These are phyloP conservation scores for Neuroscelio doddi DNA, from an alignment of 2,888 invertebrate genomes.

Conservation along the genomic window DNA sequence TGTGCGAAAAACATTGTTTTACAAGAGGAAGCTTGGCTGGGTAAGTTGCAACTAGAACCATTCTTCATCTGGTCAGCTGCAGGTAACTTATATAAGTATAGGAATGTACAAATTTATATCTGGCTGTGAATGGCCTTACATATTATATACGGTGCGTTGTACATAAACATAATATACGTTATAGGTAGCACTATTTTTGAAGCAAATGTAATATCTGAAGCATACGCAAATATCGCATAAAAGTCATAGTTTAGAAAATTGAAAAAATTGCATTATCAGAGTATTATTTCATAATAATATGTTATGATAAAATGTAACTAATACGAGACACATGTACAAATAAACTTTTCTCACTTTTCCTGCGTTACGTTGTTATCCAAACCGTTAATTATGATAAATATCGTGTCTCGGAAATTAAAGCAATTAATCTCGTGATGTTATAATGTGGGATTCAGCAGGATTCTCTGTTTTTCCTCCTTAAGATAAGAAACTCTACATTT, in stretches of 20 bases:
- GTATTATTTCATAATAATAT: too few relatives aligned
- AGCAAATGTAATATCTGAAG: neutral
- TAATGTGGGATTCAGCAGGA: constrained; percentile 41
- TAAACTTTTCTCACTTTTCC: constrained; percentile 2
- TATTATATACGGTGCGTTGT: neutral
- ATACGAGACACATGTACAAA: too few relatives aligned
- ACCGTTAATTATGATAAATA: constrained; percentile 69
- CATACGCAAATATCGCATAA: neutral
- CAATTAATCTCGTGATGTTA: constrained; percentile 65
- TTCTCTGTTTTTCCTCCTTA: constrained; percentile 42
- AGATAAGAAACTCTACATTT: constrained; percentile 50
- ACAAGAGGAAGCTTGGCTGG: constrained; percentile 33
- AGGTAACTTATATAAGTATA: neutral
- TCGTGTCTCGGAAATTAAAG: constrained; percentile 69
- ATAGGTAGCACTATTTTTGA: neutral
- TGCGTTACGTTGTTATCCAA: constrained; percentile 47
- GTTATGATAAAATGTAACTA: too few relatives aligned
- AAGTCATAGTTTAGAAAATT: too few relatives aligned
- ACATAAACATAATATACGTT: neutral
- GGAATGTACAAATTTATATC: neutral
- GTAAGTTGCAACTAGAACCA: constrained; percentile 32
- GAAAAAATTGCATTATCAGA: too few relatives aligned
- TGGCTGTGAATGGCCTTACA: neutral
- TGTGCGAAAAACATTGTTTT: constrained; percentile 63
- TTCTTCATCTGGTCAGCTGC: constrained; percentile 30